These are phyloP conservation scores for Ochropleura plecta DNA, from an alignment of 2,888 invertebrate genomes.

Conservation along the genomic window DNA sequence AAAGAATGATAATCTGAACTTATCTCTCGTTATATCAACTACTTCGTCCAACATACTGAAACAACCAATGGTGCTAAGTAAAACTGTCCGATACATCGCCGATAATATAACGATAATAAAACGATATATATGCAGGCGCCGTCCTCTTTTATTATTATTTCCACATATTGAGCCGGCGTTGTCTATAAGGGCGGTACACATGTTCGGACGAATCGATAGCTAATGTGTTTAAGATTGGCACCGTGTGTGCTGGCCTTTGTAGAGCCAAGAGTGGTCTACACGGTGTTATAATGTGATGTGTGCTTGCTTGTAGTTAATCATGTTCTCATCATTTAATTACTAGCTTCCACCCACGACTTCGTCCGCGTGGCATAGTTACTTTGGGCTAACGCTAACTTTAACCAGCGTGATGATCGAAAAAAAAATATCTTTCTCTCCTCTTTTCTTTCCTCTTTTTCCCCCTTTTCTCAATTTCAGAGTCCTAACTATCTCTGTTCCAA, in stretches of 20 bases:
- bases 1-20: slow-evolving; percentile 5
- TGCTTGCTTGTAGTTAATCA: background rate
- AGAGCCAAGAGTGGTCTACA: background rate
- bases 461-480: too few species aligned
- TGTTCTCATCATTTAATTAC: background rate
- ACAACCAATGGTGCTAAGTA: slow-evolving; percentile 50
- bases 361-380: too few species aligned
- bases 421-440: too few species aligned
- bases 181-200: slow-evolving; percentile 74
- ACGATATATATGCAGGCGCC: slow-evolving; percentile 85
- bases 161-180: slow-evolving; percentile 89
- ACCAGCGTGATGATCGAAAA: too few species aligned
- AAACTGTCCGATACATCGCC: slow-evolving; percentile 71
- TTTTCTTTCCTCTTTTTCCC: too few species aligned
- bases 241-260: slow-evolving; percentile 48
- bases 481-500: too few species aligned
- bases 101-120: slow-evolving; percentile 82
- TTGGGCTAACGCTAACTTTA: too few species aligned
- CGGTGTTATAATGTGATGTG: slow-evolving; percentile 21
- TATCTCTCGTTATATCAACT: slow-evolving; percentile 9
- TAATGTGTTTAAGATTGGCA: slow-evolving; percentile 66
- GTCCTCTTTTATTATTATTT: slow-evolving; percentile 88
- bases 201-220: slow-evolving; percentile 65
- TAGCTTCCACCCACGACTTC: too few species aligned
- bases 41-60: slow-evolving; percentile 38